Evolutionary conservation across 2,797 vertebrate genomes (phyloP).

Genomic region (Hoplostethus atlanticus): DNA sequence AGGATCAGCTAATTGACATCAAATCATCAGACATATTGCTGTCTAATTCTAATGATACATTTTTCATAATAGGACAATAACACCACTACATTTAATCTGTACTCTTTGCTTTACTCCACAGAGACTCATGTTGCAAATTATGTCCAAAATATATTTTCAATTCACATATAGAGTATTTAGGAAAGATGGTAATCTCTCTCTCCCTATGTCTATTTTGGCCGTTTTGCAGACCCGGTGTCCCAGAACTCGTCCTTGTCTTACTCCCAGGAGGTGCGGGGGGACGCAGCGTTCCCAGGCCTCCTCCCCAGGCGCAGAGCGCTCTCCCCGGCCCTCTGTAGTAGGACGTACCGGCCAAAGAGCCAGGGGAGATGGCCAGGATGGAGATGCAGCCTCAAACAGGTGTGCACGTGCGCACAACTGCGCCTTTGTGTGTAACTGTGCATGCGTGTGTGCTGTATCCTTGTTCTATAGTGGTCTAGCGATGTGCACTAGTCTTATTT

Average conservation of each 20-base stretch:
- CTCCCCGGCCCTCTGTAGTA: conserved; percentile 93
- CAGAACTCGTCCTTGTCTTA: conserved; percentile 94
- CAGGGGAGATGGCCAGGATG: conserved; percentile 95
- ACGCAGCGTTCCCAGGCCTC: conserved; percentile 86
- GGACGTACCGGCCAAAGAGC: conserved; percentile 92
- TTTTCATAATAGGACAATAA: conserved; percentile 1
- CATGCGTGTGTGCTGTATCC: not conserved
- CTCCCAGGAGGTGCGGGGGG: conserved; percentile 87
- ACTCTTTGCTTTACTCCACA: not conserved
- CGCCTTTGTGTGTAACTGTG: not conserved
- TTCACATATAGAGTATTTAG: not conserved
- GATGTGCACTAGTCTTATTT: no score
- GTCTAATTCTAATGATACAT: conserved; percentile 2
- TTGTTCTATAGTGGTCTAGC: not conserved
- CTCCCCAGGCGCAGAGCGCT: conserved; percentile 89
- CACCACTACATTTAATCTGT: not conserved
- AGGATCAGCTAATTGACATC: not conserved
- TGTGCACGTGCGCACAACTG: conserved; percentile 55
- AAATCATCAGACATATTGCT: not conserved
- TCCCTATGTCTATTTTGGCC: not conserved
- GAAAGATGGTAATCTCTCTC: not conserved
- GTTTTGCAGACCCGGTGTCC: conserved; percentile 87
- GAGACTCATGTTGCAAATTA: not conserved
- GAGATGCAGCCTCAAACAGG: conserved; percentile 93
- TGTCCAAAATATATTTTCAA: conserved; percentile 2